Conservation (phyloP, 2,888 invertebrate genomes). For the Polia nebulosa region DNA sequence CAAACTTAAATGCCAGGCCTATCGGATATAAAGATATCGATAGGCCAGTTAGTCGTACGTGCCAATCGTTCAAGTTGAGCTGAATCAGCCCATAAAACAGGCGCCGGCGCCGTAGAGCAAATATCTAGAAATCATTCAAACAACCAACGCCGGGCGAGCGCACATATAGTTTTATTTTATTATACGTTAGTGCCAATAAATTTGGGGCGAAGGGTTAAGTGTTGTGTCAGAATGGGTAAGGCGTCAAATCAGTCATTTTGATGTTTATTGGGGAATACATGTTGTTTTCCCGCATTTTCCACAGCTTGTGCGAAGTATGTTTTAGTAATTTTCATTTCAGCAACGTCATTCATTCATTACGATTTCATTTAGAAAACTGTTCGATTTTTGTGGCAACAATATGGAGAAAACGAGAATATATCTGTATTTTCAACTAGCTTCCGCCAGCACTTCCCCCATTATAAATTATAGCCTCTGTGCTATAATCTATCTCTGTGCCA, state of each 20-base stretch:
- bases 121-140: conserved; percentile 75
- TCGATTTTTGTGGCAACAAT: not conserved
- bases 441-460: too few species aligned
- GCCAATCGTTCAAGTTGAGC: conserved; percentile 80
- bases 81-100: conserved; percentile 81
- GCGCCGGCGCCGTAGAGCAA: conserved; percentile 60
- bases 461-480: too few species aligned
- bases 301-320: not conserved
- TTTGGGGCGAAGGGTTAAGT: conserved; percentile 57
- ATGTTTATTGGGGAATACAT: conserved; percentile 39
- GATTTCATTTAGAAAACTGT: not conserved
- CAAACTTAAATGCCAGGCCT: conserved; percentile 43
- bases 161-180: conserved; percentile 69
- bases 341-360: not conserved
- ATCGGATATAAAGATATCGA: conserved; percentile 74
- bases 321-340: conserved; percentile 25
- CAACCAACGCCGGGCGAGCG: conserved; percentile 52
- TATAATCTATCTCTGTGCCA: too few species aligned
- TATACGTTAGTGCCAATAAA: conserved; percentile 67
- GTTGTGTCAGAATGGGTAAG: conserved; percentile 51
- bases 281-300: conserved; percentile 21
- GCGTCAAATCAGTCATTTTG: conserved; percentile 47
- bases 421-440: too few species aligned
- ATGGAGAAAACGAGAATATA: not conserved
- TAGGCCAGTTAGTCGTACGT: conserved; percentile 80